Evolutionary conservation across 2,888 invertebrate genomes (phyloP).

Genomic region (Ormyrus nitidulus): DNA sequence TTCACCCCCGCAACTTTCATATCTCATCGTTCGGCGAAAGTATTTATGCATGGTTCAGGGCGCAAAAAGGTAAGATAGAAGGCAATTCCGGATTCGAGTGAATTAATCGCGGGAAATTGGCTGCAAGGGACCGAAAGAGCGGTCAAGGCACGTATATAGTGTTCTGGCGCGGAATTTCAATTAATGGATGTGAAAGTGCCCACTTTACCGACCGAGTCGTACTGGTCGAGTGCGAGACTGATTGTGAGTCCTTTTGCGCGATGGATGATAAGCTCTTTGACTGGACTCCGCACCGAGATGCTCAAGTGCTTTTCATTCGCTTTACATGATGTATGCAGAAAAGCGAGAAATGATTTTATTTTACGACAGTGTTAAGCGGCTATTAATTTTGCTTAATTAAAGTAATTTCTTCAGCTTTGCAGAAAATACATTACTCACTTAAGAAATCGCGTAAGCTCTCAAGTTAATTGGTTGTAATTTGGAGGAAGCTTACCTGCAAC

Average conservation of each 20-base stretch:
- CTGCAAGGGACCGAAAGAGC: conserved; percentile 35
- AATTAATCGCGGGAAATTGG: conserved; percentile 40
- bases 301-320: too few species aligned
- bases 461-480: not conserved
- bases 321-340: too few species aligned
- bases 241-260: not conserved
- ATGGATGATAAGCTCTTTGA: not conserved
- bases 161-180: conserved; percentile 39
- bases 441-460: too few species aligned
- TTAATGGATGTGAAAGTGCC: conserved; percentile 32
- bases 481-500: conserved; percentile 17
- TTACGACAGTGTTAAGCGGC: too few species aligned
- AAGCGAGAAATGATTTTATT: too few species aligned
- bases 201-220: conserved; percentile 5
- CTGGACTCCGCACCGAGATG: too few species aligned
- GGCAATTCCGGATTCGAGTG: conserved; percentile 35
- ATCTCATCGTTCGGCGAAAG: not conserved
- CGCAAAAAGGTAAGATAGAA: not conserved
- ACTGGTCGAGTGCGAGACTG: not conserved
- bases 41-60: conserved; percentile 32
- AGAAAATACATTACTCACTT: too few species aligned
- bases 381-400: too few species aligned
- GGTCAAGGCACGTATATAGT: conserved; percentile 26
- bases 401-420: too few species aligned
- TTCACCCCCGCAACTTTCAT: conserved; percentile 14